Base-by-base conservation (phyloP, 2,888 invertebrate species). In the Callosobruchus maculatus region DNA sequence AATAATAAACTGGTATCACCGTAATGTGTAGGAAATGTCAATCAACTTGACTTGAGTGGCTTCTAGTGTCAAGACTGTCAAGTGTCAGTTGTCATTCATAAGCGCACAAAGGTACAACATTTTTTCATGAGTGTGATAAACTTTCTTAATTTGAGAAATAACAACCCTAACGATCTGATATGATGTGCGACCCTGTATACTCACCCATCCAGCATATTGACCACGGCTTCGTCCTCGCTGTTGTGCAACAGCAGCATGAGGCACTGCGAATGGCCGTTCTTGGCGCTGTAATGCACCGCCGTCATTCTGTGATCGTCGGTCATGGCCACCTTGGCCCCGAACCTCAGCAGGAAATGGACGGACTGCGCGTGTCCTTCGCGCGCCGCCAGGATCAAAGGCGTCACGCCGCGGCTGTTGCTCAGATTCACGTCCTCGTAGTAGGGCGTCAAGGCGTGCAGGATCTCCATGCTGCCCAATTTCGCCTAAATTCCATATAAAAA, bases 361-460 rank as follows among this genome's bases (percentile, higher is more conserved):
- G 90, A 90, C 70, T 89, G 88, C 2, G 88, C 85, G 80, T 91
- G 90, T 4, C 91, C 89, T 76, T 87, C 86, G 67, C 87, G 88
- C 31, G 91, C 89, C 0, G 91, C 91, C 70, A 91, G 80, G 79
- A 92, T 89, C 70, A 92, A 83, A 21, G 92, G 90, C 0, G 92
- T 91, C 67, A 81, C 75, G 66, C 83, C 91, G 49, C 86, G 85
- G 77, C 89, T 88, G 78, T 90, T 90, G 78, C 87, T 87, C 67
- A 90, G 87, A 80, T 92, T 90, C 0, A 89, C 87, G 81, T 90
- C 89, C 76, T 88, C 88, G 76, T 90, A 90, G 79, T 89, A 88
- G 21, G 88, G 88, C 74, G 91, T 82, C 68, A 92, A 84, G 70
- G 89, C 85, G 71, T 87, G 87, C 69, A 92, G 82, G 20, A 91